Percentiles rank a stretch among this genome's conserved stretches.
phyloP scores from a whole-genome alignment of 2,797 vertebrate species.

The Gobionotothen gibberifrons region DNA sequence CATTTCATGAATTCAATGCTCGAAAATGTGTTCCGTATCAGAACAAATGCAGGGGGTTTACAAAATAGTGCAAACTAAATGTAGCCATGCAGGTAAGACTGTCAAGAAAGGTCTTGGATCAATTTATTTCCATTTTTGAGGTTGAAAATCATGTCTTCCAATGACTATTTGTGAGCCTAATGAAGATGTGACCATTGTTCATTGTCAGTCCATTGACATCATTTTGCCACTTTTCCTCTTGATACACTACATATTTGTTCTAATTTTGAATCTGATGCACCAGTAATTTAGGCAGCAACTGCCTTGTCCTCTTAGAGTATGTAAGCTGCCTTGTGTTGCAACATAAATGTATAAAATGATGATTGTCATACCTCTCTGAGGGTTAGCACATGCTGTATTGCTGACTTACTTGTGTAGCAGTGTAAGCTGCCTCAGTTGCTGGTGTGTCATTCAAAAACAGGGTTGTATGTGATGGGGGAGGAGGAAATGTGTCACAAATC shows the following conservation, averaged over 20 bases:
- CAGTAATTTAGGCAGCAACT: not conserved
- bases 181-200: not conserved
- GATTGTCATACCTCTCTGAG: not conserved
- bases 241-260: not conserved
- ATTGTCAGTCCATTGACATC: not conserved
- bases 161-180: not conserved
- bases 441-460: not conserved
- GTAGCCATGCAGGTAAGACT: not conserved
- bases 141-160: not conserved
- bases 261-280: not conserved
- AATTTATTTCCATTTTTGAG: not conserved
- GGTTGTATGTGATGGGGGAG: not conserved
- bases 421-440: not conserved
- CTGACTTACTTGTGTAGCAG: not conserved
- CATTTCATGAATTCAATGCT: not conserved
- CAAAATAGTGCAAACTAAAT: not conserved
- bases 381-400: not conserved
- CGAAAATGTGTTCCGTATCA: not conserved
- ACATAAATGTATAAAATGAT: conserved; percentile 4
- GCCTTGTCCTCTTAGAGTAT: not conserved
- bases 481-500: not conserved
- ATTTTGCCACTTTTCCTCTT: not conserved
- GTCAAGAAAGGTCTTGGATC: not conserved
- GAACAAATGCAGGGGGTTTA: not conserved
- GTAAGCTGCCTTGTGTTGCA: conserved; percentile 10